Evolutionary conservation across 30 jellyfish, hydroid and myxozoan species (phyloP), one percentile per base, ranked within the genome.

Genomic region (Chironex yamaguchii): DNA sequence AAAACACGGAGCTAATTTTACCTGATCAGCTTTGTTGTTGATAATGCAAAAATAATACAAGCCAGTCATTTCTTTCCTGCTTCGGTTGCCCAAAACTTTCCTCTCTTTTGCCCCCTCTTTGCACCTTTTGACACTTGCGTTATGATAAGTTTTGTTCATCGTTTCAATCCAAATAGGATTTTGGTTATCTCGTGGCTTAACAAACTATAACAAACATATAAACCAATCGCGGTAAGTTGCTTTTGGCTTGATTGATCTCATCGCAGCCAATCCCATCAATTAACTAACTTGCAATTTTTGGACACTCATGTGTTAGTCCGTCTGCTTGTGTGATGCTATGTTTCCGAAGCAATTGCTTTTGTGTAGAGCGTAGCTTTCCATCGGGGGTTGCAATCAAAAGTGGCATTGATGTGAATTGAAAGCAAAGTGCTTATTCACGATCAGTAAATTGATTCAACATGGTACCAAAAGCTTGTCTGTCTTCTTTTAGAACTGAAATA

Each of bases 231-330:
- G 26, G 34, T 71, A 36, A 3, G 85, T 32, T 22, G 26, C 68
- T 29, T 34, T 51, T 35, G 87, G 49, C 77, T 48, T 48, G 25
- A 48, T 33, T 75, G 27, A 77, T 22, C 89, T 2, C 48, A 53
- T 23, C 62, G 79, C 89, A 12, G 89, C 89, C 89, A n/a, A 77
- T 77, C 68, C 89, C 89, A 77, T 51, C 79, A 31, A 77, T 77
- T 11, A 77, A 34, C 89, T 48, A 51, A 31, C 80, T 33, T 50
- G 79, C 89, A 77, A 32, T 77, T 23, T 30, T 27, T 3, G 76
- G 53, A 4, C 66, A 3, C 3, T 69, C 3, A 17, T 69, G 9
- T 26, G 3, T 4, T 4, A 32, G 21, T 4, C 67, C 69, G 22
- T 33, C 14, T 64, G 22, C 3, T 2, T 21, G 2, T 21, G 22